Evolutionary conservation across 2,888 invertebrate species (phyloP), one percentile per base, ranked within the genome.

Genomic region (Drosophila emarginata): DNA sequence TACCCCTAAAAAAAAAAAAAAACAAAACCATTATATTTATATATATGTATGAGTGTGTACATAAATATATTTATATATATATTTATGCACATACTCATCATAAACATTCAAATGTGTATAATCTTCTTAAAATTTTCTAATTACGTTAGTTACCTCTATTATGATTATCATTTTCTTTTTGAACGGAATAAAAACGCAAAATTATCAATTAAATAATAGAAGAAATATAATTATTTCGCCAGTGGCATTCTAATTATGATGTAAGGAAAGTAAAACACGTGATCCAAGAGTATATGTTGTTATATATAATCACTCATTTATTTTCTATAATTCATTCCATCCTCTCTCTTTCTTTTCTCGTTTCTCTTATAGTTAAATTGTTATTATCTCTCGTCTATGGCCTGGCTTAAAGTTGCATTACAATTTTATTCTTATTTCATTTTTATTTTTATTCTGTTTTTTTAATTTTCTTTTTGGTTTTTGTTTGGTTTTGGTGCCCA

Each of bases 251-350:
- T 1, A 9, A 2, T 32, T 32, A 9, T 9, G 32, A 32, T 32
- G 7, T 1, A 40, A 7, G 40, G 14, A 6, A 18, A 45, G 14
- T 21, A 45, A 21, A 21, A 39, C 14, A 39, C 39, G 1, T 45
- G 18, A 21, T 45, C 45, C 18, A 15, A 15, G 3, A 21, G 11
- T 18, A 18, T 40, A 40, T 60, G 57, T 28, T 28, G 61, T 54
- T 82, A 68, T 80, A 76, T 80, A 83, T 83, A 80, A 77, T 87
- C 84, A 80, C 80, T 80, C 84, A 61, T 80, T 87, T 80, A 80
- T 80, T 80, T 69, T 67, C 87, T 86, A 86, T 80, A 67, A 67
- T 63, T 72, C 62, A 45, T 45, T 45, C 63, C 68, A 54, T 72
- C 66, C 52, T 71, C 45, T 28, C 12, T 57, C 56, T 66, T 58